Conservation (phyloP, 2,888 invertebrate species). For the Lottia scabra region DNA sequence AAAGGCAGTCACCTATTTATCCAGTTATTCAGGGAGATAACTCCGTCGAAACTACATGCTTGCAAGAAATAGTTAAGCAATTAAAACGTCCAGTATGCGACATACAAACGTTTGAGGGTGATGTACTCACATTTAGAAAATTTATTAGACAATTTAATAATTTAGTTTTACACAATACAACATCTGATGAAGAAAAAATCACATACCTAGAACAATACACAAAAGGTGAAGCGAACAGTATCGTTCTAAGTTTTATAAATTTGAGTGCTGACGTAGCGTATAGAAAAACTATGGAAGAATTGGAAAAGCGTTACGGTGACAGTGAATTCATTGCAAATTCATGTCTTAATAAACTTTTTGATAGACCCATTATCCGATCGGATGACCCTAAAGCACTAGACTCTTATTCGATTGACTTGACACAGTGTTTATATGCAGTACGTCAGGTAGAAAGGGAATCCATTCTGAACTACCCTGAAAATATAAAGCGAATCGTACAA, state of each 20-base stretch:
- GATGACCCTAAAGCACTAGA: conserved; percentile 24
- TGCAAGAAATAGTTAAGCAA: no score
- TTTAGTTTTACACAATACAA: background rate
- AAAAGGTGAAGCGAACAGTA: conserved; percentile 5
- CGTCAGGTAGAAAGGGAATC: background rate
- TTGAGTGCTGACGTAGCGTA: conserved; percentile 4
- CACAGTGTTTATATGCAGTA: conserved; percentile 29
- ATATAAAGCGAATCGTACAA: conserved; percentile 20
- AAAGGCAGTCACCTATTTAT: no score
- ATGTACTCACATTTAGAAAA: background rate
- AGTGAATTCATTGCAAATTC: conserved; percentile 8
- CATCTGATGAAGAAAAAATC: background rate
- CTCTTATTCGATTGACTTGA: conserved; percentile 25
- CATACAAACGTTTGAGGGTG: background rate
- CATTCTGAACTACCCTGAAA: conserved; percentile 25
- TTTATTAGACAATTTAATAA: conserved; percentile 2
- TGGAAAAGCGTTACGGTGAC: conserved; percentile 13
- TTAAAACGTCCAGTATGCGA: no score
- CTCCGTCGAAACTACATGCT: no score
- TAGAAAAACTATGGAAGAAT: background rate
- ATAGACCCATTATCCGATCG: background rate
- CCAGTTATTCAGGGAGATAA: no score
- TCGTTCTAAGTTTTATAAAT: conserved; percentile 3
- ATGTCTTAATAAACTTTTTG: background rate
- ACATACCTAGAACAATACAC: background rate